phyloP scores from a whole-genome alignment of 2,888 invertebrate genomes.

The Tipula confusa region DNA sequence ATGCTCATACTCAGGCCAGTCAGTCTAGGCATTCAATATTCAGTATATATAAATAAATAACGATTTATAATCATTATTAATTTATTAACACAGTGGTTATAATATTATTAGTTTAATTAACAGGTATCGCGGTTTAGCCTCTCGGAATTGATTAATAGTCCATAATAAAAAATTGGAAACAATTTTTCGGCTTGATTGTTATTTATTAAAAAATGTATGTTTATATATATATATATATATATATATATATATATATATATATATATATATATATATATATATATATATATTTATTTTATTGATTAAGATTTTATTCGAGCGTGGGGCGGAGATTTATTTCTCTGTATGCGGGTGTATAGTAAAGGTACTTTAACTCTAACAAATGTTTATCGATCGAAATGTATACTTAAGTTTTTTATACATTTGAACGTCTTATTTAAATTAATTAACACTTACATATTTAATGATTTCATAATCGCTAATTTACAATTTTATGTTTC shows the following conservation, averaged over 20 bases:
- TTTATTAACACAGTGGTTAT: neutral
- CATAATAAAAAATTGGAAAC: neutral
- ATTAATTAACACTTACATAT: neutral
- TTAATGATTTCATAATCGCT: neutral
- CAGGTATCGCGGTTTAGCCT: neutral
- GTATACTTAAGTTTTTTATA: neutral
- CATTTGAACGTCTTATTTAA: too few species aligned
- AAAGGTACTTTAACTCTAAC: neutral
- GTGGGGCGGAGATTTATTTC: neutral
- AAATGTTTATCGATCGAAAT: neutral
- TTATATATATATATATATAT: neutral
- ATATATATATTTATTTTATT: neutral
- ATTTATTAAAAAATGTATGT: neutral
- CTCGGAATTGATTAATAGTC: neutral
- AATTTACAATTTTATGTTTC: neutral
- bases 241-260: neutral
- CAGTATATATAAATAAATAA: neutral
- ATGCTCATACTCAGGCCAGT: neutral
- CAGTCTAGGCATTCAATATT: neutral
- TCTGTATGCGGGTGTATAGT: neutral
- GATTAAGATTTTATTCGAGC: neutral
- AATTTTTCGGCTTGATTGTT: neutral
- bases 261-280: neutral
- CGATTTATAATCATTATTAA: neutral
- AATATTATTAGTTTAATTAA: neutral